These are phyloP conservation scores for Bufo gargarizans DNA, from an alignment of 2,113 vertebrate genomes.

Conservation along the genomic window DNA sequence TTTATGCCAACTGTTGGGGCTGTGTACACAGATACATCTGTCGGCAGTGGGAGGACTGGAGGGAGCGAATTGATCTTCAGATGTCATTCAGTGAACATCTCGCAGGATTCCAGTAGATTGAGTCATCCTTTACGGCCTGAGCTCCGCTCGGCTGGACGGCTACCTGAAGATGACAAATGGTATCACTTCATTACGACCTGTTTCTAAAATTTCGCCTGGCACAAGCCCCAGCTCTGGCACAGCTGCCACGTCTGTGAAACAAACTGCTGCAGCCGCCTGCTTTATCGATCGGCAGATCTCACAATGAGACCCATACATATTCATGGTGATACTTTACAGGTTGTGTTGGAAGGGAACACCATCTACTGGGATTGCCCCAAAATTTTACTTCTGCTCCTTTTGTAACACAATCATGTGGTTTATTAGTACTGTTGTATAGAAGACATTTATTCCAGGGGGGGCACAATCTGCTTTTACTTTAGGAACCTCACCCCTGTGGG, in stretches of 20 bases:
- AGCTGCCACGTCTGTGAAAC: neutral
- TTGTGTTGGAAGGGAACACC: no score
- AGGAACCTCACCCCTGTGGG: no score
- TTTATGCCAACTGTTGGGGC: neutral
- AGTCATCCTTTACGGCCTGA: neutral
- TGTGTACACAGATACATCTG: neutral
- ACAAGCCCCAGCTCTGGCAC: neutral
- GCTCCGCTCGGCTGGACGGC: neutral
- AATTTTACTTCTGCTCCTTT: no score
- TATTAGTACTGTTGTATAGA: no score
- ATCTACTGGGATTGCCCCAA: neutral
- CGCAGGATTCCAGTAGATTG: neutral
- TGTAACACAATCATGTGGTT: no score
- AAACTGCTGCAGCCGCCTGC: neutral
- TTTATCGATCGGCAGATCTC: neutral
- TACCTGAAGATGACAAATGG: slow-evolving; percentile 9
- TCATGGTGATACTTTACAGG: neutral
- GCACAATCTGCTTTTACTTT: no score
- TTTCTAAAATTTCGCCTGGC: neutral
- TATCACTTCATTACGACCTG: neutral
- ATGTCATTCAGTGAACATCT: slow-evolving; percentile 11
- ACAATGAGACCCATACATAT: neutral
- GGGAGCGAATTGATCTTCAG: neutral
- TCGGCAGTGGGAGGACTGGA: neutral
- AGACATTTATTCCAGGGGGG: no score